These are phyloP conservation scores for Hydractinia echinata DNA, from an alignment of 30 jellyfish, hydroid and myxozoan species.

Conservation along the genomic window DNA sequence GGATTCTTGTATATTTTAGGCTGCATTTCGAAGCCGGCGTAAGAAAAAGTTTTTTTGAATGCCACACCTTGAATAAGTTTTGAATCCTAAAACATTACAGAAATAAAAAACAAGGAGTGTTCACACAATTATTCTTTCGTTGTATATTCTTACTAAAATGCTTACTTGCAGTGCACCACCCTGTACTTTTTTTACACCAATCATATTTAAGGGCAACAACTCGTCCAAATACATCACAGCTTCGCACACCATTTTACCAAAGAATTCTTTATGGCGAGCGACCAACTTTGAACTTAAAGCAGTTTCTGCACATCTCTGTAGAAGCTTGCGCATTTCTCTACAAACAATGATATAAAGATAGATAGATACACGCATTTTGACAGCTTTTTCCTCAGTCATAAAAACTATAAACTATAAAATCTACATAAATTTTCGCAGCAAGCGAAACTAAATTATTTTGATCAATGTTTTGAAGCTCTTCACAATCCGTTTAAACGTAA, in stretches of 20 bases:
- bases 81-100: slow-evolving; percentile 59
- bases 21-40: slow-evolving; percentile 99
- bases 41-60: slow-evolving; percentile 92
- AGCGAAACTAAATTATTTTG: no score
- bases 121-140: neutral
- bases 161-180: slow-evolving; percentile 97
- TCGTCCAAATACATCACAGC: slow-evolving; percentile 95
- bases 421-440: neutral
- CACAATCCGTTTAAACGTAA: no score
- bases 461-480: no score
- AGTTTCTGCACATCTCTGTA: slow-evolving; percentile 97
- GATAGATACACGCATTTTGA: no score
- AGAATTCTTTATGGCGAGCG: slow-evolving; percentile 84
- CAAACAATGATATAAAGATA: neutral
- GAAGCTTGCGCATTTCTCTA: slow-evolving; percentile 82
- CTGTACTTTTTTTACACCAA: slow-evolving; percentile 88
- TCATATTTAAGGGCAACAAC: slow-evolving; percentile 87
- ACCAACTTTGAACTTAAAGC: slow-evolving; percentile 91
- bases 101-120: neutral
- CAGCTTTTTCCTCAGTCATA: no score
- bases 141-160: neutral
- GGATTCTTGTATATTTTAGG: slow-evolving; percentile 91
- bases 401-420: neutral
- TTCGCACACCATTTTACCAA: slow-evolving; percentile 91
- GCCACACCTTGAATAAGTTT: slow-evolving; percentile 94